Base-by-base conservation (phyloP, 2,113 vertebrate species). In the Spea multiplicata region DNA sequence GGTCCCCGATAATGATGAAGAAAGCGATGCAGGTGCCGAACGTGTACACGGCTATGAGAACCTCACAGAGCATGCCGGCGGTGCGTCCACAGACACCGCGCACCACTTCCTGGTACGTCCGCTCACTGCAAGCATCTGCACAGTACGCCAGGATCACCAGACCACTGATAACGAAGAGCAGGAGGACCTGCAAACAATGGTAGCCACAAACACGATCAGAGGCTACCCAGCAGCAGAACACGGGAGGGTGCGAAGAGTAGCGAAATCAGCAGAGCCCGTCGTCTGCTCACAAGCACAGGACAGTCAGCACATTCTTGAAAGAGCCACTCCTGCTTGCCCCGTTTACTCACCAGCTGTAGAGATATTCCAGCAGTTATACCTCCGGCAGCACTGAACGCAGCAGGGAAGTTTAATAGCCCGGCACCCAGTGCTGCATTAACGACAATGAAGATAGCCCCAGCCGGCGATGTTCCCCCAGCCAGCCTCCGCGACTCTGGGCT, bases 11-110 rank as follows among this genome's bases (percentile, higher is more conserved):
- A 86, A 99, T 98, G 84, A 99, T 99, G 74, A 99, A 95, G 88
- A 99, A 99, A 80, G 97, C 94, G 0, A 98, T 99, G 86, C 96
- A 99, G 48, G 97, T 99, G 82, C 97, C 97, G 0, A 99, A 99
- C 66, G 97, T 98, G 88, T 99, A 99, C 82, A 97, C 69, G 0
- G 94, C 96, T 0, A 99, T 99, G 83, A 94, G 91, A 10, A 98
- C 87, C 85, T 99, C 97, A 0, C 96, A 99, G 3, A 97, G 53
- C 78, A 97, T 87, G 0, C 97, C 97, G 0, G 94, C 88, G 61
- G 95, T 89, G 80, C 92, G 95, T 70, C 97, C 97, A 0, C 97
- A 99, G 5, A 96, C 91, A 0, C 95, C 96, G 88, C 97, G 94
- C 14, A 99, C 95, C 12, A 99, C 97, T 82, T 99, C 97, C 91